phyloP scores from a whole-genome alignment of 2,888 invertebrate species.

The Dascillus cervinus region DNA sequence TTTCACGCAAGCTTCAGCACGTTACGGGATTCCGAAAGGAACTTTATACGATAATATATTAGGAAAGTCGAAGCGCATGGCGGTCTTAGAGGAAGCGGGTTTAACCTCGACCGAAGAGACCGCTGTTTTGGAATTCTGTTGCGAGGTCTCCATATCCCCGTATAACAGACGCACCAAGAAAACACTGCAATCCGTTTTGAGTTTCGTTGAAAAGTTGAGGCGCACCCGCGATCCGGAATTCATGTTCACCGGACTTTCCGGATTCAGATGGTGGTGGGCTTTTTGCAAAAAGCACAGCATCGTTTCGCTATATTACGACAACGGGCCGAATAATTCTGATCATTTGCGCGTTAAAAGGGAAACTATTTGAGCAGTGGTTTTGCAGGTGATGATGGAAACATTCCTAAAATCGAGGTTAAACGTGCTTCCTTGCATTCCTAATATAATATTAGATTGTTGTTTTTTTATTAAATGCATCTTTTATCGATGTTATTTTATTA shows the following conservation, averaged over 20 bases:
- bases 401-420: too few species aligned
- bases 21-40: conserved; percentile 68
- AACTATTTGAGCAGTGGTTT: too few species aligned
- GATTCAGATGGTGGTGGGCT: conserved; percentile 77
- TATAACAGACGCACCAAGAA: conserved; percentile 67
- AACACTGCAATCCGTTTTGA: conserved; percentile 53
- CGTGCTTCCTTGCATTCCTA: conserved; percentile 25
- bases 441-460: conserved; percentile 17
- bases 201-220: conserved; percentile 58
- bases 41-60: conserved; percentile 71
- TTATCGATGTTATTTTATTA: conserved; percentile 27
- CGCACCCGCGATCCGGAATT: conserved; percentile 56
- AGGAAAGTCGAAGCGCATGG: conserved; percentile 70
- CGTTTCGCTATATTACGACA: conserved; percentile 54
- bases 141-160: conserved; percentile 60
- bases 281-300: conserved; percentile 73
- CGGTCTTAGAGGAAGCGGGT: conserved; percentile 62
- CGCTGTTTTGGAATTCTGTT: conserved; percentile 63
- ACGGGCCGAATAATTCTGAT: conserved; percentile 12
- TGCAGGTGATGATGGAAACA: conserved; percentile 1
- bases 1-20: conserved; percentile 66
- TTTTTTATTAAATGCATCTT: conserved; percentile 19
- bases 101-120: conserved; percentile 54
- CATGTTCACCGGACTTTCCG: conserved; percentile 60
- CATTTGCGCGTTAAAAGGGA: too few species aligned